Percentiles rank a stretch among this genome's conserved stretches.
These are phyloP conservation scores for Cepaea hortensis DNA, from an alignment of 2,888 invertebrate species.

Conservation along the genomic window DNA sequence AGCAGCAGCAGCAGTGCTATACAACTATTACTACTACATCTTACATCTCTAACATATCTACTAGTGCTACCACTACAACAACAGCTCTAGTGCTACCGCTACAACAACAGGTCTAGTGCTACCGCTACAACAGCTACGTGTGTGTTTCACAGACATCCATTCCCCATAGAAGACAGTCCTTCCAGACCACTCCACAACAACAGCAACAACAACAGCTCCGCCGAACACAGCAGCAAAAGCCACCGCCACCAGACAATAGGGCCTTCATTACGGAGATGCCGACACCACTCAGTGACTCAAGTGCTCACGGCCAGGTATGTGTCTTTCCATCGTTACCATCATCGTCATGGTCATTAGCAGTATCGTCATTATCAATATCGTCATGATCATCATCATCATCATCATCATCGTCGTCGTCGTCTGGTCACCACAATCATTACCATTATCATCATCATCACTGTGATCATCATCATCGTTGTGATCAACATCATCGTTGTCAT, in stretches of 20 bases:
- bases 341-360: too few species aligned
- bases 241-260: background rate
- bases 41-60: too few species aligned
- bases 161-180: background rate
- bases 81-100: too few species aligned
- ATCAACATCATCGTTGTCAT: background rate
- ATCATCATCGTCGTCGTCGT: too few species aligned
- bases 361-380: too few species aligned
- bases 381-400: too few species aligned
- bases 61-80: too few species aligned
- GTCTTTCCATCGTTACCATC: background rate
- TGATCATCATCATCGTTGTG: background rate
- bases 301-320: constrained; percentile 1
- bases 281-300: constrained; percentile 11
- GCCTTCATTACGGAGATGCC: constrained; percentile 40
- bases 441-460: background rate
- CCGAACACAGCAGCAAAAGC: background rate
- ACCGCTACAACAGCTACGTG: background rate
- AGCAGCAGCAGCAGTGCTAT: too few species aligned
- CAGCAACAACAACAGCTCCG: constrained; percentile 11
- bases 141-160: background rate
- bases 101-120: too few species aligned
- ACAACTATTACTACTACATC: too few species aligned
- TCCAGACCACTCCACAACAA: background rate
- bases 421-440: background rate